Conservation (phyloP, 2,113 vertebrate genomes). For the Chaenocephalus aceratus region DNA sequence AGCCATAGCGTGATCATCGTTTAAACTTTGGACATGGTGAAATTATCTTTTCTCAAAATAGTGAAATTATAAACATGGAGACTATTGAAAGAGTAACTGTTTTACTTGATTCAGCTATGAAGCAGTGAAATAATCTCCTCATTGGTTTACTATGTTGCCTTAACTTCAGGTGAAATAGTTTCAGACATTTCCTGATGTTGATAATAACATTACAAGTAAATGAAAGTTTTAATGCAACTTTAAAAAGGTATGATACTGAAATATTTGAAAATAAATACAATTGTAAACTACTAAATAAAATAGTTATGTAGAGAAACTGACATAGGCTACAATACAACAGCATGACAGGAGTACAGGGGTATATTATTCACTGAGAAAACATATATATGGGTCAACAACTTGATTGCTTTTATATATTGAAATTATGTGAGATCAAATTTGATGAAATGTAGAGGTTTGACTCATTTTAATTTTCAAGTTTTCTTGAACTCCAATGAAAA, state of each 20-base stretch:
- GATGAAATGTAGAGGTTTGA: background rate
- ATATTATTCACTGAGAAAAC: background rate
- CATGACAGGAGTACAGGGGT: background rate
- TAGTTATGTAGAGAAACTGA: background rate
- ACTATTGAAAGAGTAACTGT: slow-evolving; percentile 12
- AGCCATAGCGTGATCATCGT: slow-evolving; percentile 64
- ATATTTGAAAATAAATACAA: background rate
- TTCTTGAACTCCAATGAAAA: background rate
- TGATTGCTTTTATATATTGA: background rate
- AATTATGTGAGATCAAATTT: background rate
- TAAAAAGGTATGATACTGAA: background rate
- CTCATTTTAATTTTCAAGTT: slow-evolving; percentile 20
- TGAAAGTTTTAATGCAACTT: background rate
- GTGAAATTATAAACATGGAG: slow-evolving; percentile 49
- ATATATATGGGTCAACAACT: background rate
- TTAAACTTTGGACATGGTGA: slow-evolving; percentile 79
- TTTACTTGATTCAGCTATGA: slow-evolving; percentile 13
- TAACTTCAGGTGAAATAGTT: slow-evolving; percentile 14
- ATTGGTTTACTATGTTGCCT: slow-evolving; percentile 16
- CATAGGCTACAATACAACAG: background rate
- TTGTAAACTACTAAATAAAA: background rate
- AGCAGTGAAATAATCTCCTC: background rate
- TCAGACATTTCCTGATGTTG: slow-evolving; percentile 1
- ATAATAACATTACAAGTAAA: background rate
- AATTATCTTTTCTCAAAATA: slow-evolving; percentile 50